Evolutionary conservation across 2,113 vertebrate genomes (phyloP), one percentile per base, ranked within the genome.

Genomic region (Euleptes europaea): DNA sequence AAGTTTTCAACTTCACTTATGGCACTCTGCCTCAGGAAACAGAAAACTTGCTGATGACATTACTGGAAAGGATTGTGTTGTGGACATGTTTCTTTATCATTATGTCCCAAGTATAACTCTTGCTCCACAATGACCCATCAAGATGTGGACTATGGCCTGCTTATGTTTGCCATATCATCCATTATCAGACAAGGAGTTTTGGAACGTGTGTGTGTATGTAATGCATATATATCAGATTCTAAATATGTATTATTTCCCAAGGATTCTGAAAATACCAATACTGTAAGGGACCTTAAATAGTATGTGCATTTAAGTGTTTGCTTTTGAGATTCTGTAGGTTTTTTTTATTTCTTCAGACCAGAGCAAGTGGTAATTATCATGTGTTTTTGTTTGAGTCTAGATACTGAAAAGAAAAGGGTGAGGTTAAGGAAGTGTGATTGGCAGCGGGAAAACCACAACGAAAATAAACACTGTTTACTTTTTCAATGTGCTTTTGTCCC

Each of bases 401-500:
- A 74, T 83, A 63, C 63, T 90, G 73, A 87, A 87, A 93, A 90
- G 63, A 80, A 38, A 51, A 80, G 6, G 26, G 54, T 87, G 74
- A 91, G 91, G 21, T 54, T 70, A 91, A 90, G 80, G 76, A 44
- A 66, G 15, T 77, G 51, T 92, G 85, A 91, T 13, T 91, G 85
- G 49, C 83, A 92, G 80, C 76, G 84, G 8, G 78, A 87, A 91
- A 84, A 88, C 11, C 2, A 67, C 69, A 88, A 38, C 84, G 82
- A 94, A 92, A 94, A 84, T 85, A 42, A 89, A 78, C 49, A 76
- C 2, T 70, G n/a, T 83, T 92, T 94, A 47, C 35, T 42, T 93
- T 93, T 94, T 86, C 42, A 85, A 11, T 72, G 54, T 80, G 10
- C 38, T 38, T 82, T 49, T 57, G 84, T 86, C 88, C 3, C 57